These are phyloP conservation scores for Uria lomvia DNA, from an alignment of 2,113 vertebrate species.

Conservation along the genomic window DNA sequence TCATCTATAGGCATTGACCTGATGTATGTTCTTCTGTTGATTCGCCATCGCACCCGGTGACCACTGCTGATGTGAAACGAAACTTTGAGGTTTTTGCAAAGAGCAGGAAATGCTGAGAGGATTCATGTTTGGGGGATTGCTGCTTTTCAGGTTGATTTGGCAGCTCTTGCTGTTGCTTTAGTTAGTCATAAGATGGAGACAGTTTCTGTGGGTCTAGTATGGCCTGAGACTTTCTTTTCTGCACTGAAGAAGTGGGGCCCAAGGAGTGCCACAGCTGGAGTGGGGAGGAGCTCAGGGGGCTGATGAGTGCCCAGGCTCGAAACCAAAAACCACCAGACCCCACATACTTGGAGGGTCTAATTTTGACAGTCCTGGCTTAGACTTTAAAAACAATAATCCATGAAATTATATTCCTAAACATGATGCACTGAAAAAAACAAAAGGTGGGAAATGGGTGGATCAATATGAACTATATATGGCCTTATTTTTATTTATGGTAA, in stretches of 20 bases:
- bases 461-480: not conserved
- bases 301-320: not conserved
- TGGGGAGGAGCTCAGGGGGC: not conserved
- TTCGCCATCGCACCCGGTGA: not conserved
- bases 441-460: not conserved
- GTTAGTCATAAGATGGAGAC: not conserved
- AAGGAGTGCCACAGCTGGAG: not conserved
- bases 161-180: not conserved
- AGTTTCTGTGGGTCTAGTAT: not conserved
- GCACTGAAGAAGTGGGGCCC: not conserved
- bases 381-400: not conserved
- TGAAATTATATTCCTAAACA: not conserved
- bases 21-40: not conserved
- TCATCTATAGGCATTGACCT: not conserved
- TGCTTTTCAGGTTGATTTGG: not conserved
- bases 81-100: not conserved
- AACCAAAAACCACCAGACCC: not conserved
- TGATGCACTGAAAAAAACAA: not conserved
- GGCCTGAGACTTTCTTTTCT: not conserved
- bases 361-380: not conserved
- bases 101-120: not conserved
- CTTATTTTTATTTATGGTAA: constrained; percentile 32
- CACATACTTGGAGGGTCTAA: rapidly evolving
- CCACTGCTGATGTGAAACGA: not conserved
- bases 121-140: not conserved